Evolutionary conservation across 1,140 invertebrate species (phyloP).

Genomic region (Scaptomyza hsui): DNA sequence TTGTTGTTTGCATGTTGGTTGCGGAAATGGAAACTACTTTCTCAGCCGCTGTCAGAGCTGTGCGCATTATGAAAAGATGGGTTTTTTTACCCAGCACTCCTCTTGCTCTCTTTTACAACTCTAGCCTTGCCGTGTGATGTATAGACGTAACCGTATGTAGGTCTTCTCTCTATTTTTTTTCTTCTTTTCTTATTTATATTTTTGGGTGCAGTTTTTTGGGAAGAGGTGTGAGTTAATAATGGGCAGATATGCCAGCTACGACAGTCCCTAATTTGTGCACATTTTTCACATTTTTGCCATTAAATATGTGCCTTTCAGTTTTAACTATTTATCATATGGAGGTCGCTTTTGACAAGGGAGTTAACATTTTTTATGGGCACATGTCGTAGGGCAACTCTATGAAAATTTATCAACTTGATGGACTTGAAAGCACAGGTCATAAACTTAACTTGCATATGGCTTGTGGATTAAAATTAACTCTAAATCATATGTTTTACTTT

Average conservation of each 20-base stretch:
- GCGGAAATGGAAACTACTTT: constrained; percentile 69
- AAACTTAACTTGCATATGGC: constrained; percentile 1
- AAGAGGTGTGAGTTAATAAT: constrained; percentile 30
- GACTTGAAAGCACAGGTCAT: background rate
- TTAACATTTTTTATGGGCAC: constrained; percentile 20
- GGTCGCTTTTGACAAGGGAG: constrained; percentile 1
- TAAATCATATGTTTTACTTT: background rate
- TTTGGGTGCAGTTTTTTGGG: background rate
- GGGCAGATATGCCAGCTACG: constrained; percentile 46
- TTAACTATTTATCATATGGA: constrained; percentile 30
- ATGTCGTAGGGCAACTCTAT: constrained; percentile 6
- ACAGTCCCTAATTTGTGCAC: constrained; percentile 51
- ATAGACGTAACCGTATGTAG: constrained; percentile 62
- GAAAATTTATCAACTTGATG: constrained; percentile 21
- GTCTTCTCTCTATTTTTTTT: constrained; percentile 23
- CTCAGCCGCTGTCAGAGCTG: constrained; percentile 45
- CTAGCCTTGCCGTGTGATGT: constrained; percentile 23
- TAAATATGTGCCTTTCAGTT: constrained; percentile 30
- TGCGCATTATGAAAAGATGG: constrained; percentile 58
- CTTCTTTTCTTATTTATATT: constrained; percentile 9
- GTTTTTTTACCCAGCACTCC: constrained; percentile 25
- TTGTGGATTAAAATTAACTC: background rate
- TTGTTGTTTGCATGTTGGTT: constrained; percentile 13
- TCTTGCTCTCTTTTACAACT: background rate
- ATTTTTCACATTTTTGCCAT: constrained; percentile 43